Evolutionary conservation across 2,113 vertebrate genomes (phyloP).

Genomic region (Apodemus sylvaticus): DNA sequence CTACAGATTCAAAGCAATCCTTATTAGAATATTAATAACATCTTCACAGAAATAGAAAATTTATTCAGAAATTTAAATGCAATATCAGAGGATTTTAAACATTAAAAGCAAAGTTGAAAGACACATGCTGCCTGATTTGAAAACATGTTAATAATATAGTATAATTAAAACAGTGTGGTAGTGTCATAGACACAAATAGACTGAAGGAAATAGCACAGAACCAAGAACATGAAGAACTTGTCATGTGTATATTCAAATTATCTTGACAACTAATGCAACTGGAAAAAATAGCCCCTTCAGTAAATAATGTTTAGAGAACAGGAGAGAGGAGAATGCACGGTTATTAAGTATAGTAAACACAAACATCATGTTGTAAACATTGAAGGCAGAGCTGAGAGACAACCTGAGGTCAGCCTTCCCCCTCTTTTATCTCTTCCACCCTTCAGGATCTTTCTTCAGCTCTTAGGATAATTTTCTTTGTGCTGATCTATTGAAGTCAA

Average conservation of each 20-base stretch:
- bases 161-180: neutral
- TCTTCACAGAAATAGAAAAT: neutral
- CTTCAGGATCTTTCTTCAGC: too few species aligned
- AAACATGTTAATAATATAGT: neutral
- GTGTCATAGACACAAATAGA: neutral
- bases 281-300: neutral
- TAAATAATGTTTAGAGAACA: neutral
- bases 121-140: neutral
- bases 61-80: neutral
- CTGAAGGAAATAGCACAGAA: neutral
- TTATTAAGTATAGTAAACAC: neutral
- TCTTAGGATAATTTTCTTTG: too few species aligned
- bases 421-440: too few species aligned
- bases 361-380: neutral
- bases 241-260: neutral
- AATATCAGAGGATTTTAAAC: neutral
- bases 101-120: neutral
- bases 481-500: too few species aligned
- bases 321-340: neutral
- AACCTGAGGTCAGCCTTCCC: neutral
- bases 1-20: neutral
- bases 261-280: neutral
- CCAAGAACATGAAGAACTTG: neutral
- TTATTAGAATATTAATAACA: neutral
- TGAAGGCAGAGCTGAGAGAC: neutral